A percentile compares a stretch with the other conserved stretches of the same genome.
Conservation (phyloP, 2,113 vertebrate species). For the Sisor rabdophorus region DNA sequence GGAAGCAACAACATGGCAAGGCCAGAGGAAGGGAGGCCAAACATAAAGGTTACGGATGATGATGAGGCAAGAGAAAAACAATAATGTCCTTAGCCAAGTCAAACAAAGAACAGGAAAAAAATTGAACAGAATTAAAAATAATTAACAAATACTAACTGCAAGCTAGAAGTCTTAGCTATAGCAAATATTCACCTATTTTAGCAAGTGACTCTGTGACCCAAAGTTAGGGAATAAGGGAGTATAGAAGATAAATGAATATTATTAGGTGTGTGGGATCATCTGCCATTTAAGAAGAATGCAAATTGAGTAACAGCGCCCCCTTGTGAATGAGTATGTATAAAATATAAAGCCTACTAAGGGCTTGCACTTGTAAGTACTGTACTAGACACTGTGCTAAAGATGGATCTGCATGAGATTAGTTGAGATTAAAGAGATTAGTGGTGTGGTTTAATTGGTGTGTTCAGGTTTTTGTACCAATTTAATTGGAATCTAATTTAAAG, state of each 20-base stretch:
- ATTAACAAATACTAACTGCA: not conserved
- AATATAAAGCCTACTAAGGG: not conserved
- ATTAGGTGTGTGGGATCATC: not conserved
- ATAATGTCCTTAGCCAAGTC: too few species aligned
- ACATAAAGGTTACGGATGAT: too few species aligned
- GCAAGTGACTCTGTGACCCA: too few species aligned
- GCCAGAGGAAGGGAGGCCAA: too few species aligned
- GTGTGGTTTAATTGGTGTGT: not conserved
- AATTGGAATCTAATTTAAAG: not conserved
- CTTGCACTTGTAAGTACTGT: not conserved
- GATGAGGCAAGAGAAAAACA: too few species aligned
- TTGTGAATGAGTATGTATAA: constrained; percentile 10
- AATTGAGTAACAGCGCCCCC: constrained; percentile 22
- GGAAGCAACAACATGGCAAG: too few species aligned
- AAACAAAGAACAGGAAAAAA: too few species aligned
- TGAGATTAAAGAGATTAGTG: not conserved
- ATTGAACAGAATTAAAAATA: too few species aligned
- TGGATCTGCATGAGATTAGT: not conserved
- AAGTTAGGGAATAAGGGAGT: too few species aligned
- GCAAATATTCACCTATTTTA: not conserved
- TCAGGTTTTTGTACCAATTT: not conserved
- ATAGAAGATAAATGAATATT: too few species aligned
- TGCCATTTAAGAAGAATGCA: too few species aligned
- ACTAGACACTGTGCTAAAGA: too few species aligned
- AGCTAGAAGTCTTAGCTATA: not conserved